Evolutionary conservation across 2,797 vertebrate genomes (phyloP).

Genomic region (Megalops cyprinoides): DNA sequence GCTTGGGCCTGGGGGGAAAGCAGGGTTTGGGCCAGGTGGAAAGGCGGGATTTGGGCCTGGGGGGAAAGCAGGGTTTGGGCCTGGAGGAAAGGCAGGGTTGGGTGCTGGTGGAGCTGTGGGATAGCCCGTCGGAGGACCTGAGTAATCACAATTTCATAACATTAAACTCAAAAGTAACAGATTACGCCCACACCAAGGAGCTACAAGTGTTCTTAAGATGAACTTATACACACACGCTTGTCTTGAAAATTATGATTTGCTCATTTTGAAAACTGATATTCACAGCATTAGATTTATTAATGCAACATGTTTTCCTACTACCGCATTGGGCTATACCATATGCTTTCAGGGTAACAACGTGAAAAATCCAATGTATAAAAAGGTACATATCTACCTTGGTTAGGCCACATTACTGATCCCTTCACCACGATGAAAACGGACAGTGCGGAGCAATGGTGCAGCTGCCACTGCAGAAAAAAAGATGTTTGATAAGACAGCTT

Average conservation of each 20-base stretch:
- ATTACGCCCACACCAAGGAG: too few relatives aligned
- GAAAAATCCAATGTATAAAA: neutral
- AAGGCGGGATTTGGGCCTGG: slow-evolving; percentile 42
- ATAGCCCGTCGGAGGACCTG: slow-evolving; percentile 43
- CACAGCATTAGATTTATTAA: slow-evolving; percentile 2
- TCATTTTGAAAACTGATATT: too few relatives aligned
- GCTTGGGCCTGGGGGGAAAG: slow-evolving; percentile 56
- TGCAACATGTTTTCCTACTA: neutral
- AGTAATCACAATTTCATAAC: too few relatives aligned
- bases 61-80: slow-evolving; percentile 57
- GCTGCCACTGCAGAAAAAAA: neutral
- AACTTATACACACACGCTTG: too few relatives aligned
- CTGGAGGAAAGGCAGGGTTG: slow-evolving; percentile 71
- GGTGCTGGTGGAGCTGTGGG: slow-evolving; percentile 59
- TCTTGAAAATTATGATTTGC: too few relatives aligned
- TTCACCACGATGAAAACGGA: neutral
- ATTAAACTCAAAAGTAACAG: too few relatives aligned
- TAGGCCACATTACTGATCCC: slow-evolving; percentile 66
- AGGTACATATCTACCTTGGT: slow-evolving; percentile 63
- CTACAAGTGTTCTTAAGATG: too few relatives aligned
- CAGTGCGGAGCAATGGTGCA: neutral
- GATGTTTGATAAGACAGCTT: too few relatives aligned
- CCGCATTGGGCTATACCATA: neutral
- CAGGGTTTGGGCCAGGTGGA: slow-evolving; percentile 54
- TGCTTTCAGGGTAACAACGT: neutral